Percentiles rank a stretch among this genome's conserved stretches.
These are phyloP conservation scores for Drosophila helvetica DNA, from an alignment of 2,888 invertebrate species.

Conservation along the genomic window DNA sequence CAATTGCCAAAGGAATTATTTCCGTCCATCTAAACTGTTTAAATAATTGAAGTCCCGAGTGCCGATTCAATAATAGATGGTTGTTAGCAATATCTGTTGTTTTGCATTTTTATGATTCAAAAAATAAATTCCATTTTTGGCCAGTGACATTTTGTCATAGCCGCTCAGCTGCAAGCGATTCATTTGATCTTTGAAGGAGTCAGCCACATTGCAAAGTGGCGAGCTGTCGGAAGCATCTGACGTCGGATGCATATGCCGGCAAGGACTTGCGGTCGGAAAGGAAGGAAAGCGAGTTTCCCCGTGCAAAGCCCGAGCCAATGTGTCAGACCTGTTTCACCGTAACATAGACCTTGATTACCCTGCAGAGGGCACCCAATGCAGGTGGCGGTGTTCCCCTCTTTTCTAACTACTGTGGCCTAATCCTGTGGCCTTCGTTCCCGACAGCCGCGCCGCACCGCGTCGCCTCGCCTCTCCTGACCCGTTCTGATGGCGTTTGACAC, in stretches of 20 bases:
- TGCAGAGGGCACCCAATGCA: conserved; percentile 31
- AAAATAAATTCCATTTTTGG: background rate
- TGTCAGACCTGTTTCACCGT: background rate
- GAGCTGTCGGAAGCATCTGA: conserved; percentile 21
- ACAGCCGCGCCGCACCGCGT: conserved; percentile 2
- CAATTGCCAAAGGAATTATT: background rate
- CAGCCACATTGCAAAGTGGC: conserved; percentile 6
- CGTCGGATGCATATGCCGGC: conserved; percentile 27
- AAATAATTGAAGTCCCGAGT: background rate
- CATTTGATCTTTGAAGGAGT: background rate
- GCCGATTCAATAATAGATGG: background rate
- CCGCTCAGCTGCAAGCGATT: background rate
- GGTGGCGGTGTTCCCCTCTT: background rate
- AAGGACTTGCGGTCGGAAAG: background rate
- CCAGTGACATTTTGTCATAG: too few species aligned
- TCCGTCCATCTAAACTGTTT: background rate
- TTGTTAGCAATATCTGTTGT: too few species aligned
- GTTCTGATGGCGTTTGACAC: conserved; percentile 43
- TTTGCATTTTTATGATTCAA: background rate
- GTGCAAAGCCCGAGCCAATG: background rate
- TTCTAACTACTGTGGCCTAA: background rate
- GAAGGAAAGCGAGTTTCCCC: conserved; percentile 13
- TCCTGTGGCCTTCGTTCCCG: conserved; percentile 12
- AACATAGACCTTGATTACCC: conserved; percentile 26
- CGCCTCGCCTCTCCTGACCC: background rate